Conservation (phyloP, 2,113 vertebrate species). For the Gasterosteus aculeatus region DNA sequence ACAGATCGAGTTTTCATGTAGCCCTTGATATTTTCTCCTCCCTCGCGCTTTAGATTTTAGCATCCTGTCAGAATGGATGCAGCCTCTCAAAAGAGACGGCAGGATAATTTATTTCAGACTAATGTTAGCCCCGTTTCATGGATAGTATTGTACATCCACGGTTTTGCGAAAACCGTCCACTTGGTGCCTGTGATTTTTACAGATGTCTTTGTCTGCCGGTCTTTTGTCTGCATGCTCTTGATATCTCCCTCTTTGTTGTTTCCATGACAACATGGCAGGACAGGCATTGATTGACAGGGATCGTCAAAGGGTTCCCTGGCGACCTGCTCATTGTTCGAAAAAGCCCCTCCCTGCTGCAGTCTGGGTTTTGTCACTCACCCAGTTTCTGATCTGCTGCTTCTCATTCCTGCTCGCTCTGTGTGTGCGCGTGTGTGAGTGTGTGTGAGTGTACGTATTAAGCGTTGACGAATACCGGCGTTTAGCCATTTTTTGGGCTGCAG, state of each 20-base stretch:
- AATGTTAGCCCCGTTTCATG: slow-evolving; percentile 51
- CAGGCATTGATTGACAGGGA: slow-evolving; percentile 81
- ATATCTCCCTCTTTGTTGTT: slow-evolving; percentile 81
- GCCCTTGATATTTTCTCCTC: slow-evolving; percentile 31
- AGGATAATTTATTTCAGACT: slow-evolving; percentile 59
- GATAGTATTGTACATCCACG: slow-evolving; percentile 53
- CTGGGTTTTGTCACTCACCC: slow-evolving; percentile 80
- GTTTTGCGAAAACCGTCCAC: slow-evolving; percentile 62
- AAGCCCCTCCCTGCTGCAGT: slow-evolving; percentile 76
- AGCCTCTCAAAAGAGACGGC: slow-evolving; percentile 46
- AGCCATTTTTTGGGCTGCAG: slow-evolving; percentile 59
- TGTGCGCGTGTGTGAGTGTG: slow-evolving; percentile 14
- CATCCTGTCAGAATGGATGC: slow-evolving; percentile 54
- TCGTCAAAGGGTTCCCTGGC: slow-evolving; percentile 80
- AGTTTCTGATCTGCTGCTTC: slow-evolving; percentile 76
- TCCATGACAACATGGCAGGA: slow-evolving; percentile 81
- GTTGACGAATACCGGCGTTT: slow-evolving; percentile 65
- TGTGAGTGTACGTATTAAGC: slow-evolving; percentile 39
- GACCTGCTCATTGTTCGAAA: slow-evolving; percentile 71
- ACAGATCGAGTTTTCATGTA: slow-evolving; percentile 26
- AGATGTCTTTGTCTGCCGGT: slow-evolving; percentile 75
- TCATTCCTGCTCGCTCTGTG: slow-evolving; percentile 58
- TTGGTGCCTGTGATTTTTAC: slow-evolving; percentile 74
- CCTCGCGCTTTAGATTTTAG: slow-evolving; percentile 37
- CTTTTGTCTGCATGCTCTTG: slow-evolving; percentile 77